Conservation (phyloP, 2,888 invertebrate species). For the Rotaria socialis region DNA sequence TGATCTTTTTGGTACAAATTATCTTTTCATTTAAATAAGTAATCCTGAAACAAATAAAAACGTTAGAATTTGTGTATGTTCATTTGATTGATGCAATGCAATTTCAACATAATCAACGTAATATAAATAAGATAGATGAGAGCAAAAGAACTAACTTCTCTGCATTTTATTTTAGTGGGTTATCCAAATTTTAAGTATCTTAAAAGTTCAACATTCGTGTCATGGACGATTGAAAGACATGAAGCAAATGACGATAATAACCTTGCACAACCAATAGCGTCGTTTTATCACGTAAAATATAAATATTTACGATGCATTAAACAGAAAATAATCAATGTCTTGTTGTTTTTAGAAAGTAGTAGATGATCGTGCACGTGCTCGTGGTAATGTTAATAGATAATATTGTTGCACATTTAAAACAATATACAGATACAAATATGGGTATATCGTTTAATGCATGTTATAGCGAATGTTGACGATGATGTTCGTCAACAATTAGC, state of each 20-base stretch:
- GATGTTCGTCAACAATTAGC: slow-evolving; percentile 17
- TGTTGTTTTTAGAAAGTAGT: slow-evolving; percentile 65
- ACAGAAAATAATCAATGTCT: background rate
- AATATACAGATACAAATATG: slow-evolving; percentile 74
- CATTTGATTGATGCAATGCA: slow-evolving; percentile 79
- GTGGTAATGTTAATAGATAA: slow-evolving; percentile 74
- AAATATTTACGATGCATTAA: too few species aligned
- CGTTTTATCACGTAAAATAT: slow-evolving; percentile 67
- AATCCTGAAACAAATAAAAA: slow-evolving; percentile 66
- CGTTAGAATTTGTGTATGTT: slow-evolving; percentile 71
- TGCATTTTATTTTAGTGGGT: slow-evolving; percentile 58
- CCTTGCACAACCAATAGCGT: slow-evolving; percentile 72
- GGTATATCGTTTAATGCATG: slow-evolving; percentile 61
- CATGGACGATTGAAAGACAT: slow-evolving; percentile 74
- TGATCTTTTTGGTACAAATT: too few species aligned
- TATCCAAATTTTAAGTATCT: slow-evolving; percentile 81
- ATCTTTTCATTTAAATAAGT: slow-evolving; percentile 74
- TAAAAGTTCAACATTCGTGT: slow-evolving; percentile 63
- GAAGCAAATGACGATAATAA: slow-evolving; percentile 82
- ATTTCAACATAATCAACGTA: slow-evolving; percentile 56
- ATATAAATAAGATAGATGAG: background rate
- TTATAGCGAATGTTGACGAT: slow-evolving; percentile 42
- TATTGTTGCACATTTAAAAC: slow-evolving; percentile 72
- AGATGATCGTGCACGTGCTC: slow-evolving; percentile 69
- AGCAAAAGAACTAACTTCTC: too few species aligned